Conservation (phyloP, 2,113 vertebrate species). For the Amblyopsis rosae region DNA sequence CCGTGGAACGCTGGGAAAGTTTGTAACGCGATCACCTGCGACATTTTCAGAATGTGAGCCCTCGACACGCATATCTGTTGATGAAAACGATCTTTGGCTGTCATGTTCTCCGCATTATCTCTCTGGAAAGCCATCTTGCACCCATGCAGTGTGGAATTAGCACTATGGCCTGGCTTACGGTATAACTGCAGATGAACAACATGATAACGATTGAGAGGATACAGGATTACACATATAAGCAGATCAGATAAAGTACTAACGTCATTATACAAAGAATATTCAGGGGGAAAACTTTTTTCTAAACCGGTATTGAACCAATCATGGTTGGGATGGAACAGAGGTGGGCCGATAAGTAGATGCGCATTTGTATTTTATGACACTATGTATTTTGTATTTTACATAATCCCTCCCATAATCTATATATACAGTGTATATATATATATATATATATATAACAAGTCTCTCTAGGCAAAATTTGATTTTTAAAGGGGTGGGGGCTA, state of each 20-base stretch:
- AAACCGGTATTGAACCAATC: constrained; percentile 33
- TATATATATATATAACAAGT: background rate
- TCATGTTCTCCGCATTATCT: background rate
- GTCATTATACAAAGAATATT: constrained; percentile 69
- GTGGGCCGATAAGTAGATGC: background rate
- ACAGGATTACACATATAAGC: constrained; percentile 71
- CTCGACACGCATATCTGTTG: background rate
- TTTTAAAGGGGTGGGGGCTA: background rate
- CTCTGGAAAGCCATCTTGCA: background rate
- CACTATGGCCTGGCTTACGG: constrained; percentile 30
- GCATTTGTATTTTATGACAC: constrained; percentile 22
- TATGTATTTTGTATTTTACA: no score
- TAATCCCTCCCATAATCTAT: no score
- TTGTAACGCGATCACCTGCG: background rate
- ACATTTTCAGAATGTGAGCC: background rate
- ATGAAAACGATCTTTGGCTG: background rate
- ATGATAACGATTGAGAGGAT: constrained; percentile 48
- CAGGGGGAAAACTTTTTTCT: background rate
- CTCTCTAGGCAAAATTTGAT: constrained; percentile 10
- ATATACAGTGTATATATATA: no score
- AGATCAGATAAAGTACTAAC: constrained; percentile 63
- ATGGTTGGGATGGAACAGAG: constrained; percentile 1
- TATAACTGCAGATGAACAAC: constrained; percentile 39
- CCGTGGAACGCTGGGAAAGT: background rate
- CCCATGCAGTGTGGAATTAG: constrained; percentile 35